These are phyloP conservation scores for Drosophila pandora DNA, from an alignment of 1,140 invertebrate species.

Conservation along the genomic window DNA sequence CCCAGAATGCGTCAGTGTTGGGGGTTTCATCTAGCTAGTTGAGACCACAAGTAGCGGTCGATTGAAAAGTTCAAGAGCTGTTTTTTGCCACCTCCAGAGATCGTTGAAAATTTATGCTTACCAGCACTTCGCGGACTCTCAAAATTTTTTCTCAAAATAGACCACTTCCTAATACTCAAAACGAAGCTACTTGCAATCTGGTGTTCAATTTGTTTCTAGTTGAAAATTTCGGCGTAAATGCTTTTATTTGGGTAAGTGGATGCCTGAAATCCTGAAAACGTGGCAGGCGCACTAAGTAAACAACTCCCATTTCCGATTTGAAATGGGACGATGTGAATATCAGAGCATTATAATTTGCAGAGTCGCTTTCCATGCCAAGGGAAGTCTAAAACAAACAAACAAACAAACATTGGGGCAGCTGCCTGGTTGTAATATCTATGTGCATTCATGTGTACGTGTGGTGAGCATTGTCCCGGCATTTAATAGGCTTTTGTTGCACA, in stretches of 20 bases:
- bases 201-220: neutral
- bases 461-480: conserved; percentile 65
- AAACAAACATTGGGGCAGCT: conserved; percentile 47
- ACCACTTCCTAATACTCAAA: neutral
- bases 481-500: conserved; percentile 73
- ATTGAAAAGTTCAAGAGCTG: conserved; percentile 61
- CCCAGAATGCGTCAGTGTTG: conserved; percentile 55
- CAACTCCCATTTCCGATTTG: conserved; percentile 21
- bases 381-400: conserved; percentile 23
- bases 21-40: conserved; percentile 32
- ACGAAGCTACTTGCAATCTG: neutral
- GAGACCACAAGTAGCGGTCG: conserved; percentile 61
- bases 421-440: conserved; percentile 42
- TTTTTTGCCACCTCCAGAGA: conserved; percentile 1
- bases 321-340: conserved; percentile 56
- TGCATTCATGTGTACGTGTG: conserved; percentile 34
- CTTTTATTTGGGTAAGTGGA: conserved; percentile 8
- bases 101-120: neutral
- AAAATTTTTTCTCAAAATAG: conserved; percentile 13
- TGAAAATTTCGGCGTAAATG: conserved; percentile 33
- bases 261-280: conserved; percentile 38
- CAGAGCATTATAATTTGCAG: conserved; percentile 69
- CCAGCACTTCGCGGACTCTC: neutral
- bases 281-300: conserved; percentile 31
- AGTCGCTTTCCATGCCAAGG: conserved; percentile 37